Evolutionary conservation across 2,797 vertebrate genomes (phyloP), one percentile per base, ranked within the genome.

Genomic region (Semotilus atromaculatus): DNA sequence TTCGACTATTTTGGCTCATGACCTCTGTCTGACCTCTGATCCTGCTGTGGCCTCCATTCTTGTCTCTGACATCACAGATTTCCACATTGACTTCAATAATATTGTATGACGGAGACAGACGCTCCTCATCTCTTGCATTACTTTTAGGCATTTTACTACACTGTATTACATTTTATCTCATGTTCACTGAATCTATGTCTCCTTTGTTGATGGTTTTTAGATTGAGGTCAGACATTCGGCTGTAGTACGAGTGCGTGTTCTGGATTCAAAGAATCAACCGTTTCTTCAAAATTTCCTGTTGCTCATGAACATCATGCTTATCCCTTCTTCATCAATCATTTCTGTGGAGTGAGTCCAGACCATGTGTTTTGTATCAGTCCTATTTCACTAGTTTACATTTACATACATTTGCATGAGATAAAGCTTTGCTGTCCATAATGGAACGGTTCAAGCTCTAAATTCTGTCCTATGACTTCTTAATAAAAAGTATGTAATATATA

Each of bases 61-160:
- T 0, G 88, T 95, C 16, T 94, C 93, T 34, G 92, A 94, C 72
- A 91, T 95, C 85, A 87, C 90, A 1, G 93, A 94, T 26, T 81
- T 95, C 74, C 93, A 94, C 76, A 88, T 95, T 11, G 92, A 94
- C 66, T 86, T 95, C 62, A 89, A 93, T 6, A 90, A 95, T 80
- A 94, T 93, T 89, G 94, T 95, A 84, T 89, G 84, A 31, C 13
- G 5, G 43, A 70, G 21, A 67, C 62, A 36, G 29, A 80, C 8
- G 6, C 5, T 34, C 34, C 31, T 36, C 1, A 19, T 51, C 13
- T 67, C 31, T 55, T 75, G 34, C 51, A 11, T 26, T n/a, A 31
- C 10, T 38, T 13, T 58, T 36, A 23, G 29, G 2, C 7, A 51
- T 16, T 36, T 29, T 51, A 51, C 43, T 48, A 34, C 19, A 23